A percentile compares a stretch with the other conserved stretches of the same genome.
These are phyloP conservation scores for Entomobrya proxima DNA, from an alignment of 2,888 invertebrate species.

Conservation along the genomic window DNA sequence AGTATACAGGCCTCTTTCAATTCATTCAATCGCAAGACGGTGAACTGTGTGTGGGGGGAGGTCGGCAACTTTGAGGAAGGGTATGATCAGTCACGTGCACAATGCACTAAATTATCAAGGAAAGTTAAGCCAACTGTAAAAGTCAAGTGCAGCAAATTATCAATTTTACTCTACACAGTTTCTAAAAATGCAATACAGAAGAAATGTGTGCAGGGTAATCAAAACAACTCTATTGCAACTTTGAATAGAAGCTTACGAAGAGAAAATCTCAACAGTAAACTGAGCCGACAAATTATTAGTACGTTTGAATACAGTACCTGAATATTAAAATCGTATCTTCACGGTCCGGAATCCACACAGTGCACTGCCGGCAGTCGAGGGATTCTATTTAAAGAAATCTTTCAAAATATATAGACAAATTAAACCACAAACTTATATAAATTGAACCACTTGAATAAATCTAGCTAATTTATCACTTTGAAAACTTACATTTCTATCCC, in stretches of 20 bases:
- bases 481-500: constrained; percentile 1
- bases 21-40: constrained; percentile 42
- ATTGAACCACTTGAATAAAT: no score
- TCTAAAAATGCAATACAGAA: constrained; percentile 14
- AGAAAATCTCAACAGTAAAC: background rate
- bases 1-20: constrained; percentile 9
- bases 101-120: constrained; percentile 54
- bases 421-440: background rate
- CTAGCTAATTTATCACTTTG: no score
- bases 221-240: background rate
- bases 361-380: background rate
- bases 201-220: constrained; percentile 11
- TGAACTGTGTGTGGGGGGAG: constrained; percentile 24
- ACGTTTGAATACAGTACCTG: background rate
- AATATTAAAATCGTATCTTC: background rate
- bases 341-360: background rate
- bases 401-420: background rate
- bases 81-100: constrained; percentile 54
- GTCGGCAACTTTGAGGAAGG: constrained; percentile 45
- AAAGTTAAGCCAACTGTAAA: constrained; percentile 60
- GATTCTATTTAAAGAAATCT: constrained; percentile 9
- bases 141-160: constrained; percentile 58
- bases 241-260: background rate
- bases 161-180: constrained; percentile 29
- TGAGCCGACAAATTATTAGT: background rate